A percentile compares a stretch with the other conserved stretches of the same genome.
Conservation (phyloP, 1,140 invertebrate genomes). For the Bradysia coprophila region DNA sequence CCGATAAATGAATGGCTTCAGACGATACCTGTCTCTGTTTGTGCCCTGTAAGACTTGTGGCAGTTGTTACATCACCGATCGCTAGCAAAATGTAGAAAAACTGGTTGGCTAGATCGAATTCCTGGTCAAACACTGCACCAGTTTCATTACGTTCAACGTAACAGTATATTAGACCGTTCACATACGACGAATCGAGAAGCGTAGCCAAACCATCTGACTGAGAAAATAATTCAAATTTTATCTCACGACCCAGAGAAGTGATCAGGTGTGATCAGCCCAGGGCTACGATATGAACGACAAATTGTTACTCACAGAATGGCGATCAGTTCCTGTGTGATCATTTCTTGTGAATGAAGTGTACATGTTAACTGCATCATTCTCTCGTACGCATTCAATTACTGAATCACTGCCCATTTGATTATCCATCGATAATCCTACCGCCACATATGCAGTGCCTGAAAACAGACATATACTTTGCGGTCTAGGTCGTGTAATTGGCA, state of each 20-base stretch:
- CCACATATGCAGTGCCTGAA: slow-evolving; percentile 30
- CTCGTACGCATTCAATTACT: slow-evolving; percentile 55
- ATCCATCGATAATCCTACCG: slow-evolving; percentile 50
- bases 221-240: too few species aligned
- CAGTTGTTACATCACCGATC: too few species aligned
- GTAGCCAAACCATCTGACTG: too few species aligned
- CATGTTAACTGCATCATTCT: slow-evolving; percentile 32
- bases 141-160: too few species aligned
- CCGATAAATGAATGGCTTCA: slow-evolving; percentile 30
- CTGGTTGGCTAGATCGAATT: too few species aligned
- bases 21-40: slow-evolving; percentile 29
- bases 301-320: background rate
- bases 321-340: background rate
- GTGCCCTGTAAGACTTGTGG: slow-evolving; percentile 25
- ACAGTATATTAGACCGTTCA: too few species aligned
- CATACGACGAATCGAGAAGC: too few species aligned
- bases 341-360: slow-evolving; percentile 41
- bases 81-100: too few species aligned
- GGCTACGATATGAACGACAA: background rate
- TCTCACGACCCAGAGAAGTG: too few species aligned
- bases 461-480: background rate
- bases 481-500: too few species aligned
- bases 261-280: background rate
- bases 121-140: too few species aligned
- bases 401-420: slow-evolving; percentile 60